phyloP scores from a whole-genome alignment of 1,140 invertebrate genomes.

The Lepidurus arcticus region DNA sequence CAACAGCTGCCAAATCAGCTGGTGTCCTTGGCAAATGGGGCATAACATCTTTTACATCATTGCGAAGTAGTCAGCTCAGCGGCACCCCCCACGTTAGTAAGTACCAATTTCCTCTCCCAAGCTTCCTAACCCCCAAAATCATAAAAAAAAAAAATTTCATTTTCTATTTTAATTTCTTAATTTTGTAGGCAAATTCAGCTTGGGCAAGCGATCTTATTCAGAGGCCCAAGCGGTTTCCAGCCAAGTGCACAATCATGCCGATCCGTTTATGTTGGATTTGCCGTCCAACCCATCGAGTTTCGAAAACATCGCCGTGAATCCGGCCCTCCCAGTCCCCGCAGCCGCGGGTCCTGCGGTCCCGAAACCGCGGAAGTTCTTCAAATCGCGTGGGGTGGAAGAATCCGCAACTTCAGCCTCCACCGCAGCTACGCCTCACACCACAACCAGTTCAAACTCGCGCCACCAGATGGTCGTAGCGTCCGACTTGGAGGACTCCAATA shows the following conservation, averaged over 20 bases:
- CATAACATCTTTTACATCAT: slow-evolving; percentile 85
- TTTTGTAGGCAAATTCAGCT: slow-evolving; percentile 23
- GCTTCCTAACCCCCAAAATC: neutral
- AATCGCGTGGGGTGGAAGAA: slow-evolving; percentile 57
- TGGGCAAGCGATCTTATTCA: slow-evolving; percentile 24
- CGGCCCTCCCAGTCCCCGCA: slow-evolving; percentile 38
- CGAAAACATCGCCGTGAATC: neutral
- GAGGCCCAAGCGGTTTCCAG: neutral
- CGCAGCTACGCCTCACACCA: neutral
- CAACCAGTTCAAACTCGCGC: neutral
- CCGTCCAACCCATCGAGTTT: neutral
- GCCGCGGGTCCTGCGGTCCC: slow-evolving; percentile 42
- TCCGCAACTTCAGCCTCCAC: neutral
- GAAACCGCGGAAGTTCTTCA: slow-evolving; percentile 86
- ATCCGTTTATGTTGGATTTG: slow-evolving; percentile 48
- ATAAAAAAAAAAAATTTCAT: neutral
- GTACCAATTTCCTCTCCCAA: neutral
- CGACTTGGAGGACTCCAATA: neutral
- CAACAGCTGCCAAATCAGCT: slow-evolving; percentile 71
- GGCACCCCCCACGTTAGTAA: slow-evolving; percentile 44
- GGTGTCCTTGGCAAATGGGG: slow-evolving; percentile 89
- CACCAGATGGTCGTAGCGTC: neutral
- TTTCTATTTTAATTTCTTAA: neutral
- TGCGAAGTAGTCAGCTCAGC: slow-evolving; percentile 66
- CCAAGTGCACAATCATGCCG: slow-evolving; percentile 36